These are phyloP conservation scores for Etheostoma spectabile DNA, from an alignment of 2,113 vertebrate genomes.

Conservation along the genomic window DNA sequence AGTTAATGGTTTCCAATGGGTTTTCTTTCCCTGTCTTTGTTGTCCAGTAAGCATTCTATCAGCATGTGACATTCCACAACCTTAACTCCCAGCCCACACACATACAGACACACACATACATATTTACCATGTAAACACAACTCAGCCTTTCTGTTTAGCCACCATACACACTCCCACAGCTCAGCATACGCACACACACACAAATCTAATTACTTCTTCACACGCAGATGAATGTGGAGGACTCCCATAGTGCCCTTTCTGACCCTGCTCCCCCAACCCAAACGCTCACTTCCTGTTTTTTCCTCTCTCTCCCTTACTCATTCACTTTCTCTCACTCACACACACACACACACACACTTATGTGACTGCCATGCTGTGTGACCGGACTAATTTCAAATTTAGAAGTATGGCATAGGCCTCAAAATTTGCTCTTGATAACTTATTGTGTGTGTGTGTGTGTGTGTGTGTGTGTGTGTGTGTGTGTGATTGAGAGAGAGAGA, in stretches of 20 bases:
- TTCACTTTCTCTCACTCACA: conserved; percentile 8
- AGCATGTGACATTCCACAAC: conserved; percentile 81
- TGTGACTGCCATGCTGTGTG: too few relatives aligned
- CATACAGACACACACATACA: conserved; percentile 48
- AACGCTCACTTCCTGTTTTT: conserved; percentile 69
- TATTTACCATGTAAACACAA: conserved; percentile 83
- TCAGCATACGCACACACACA: conserved; percentile 51
- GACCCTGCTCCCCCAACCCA: conserved; percentile 54
- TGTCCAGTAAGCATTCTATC: conserved; percentile 74
- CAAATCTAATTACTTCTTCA: conserved; percentile 73
- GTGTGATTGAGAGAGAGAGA: not conserved
- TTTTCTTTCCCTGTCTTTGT: conserved; percentile 65
- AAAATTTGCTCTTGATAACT: not conserved
- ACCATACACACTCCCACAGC: conserved; percentile 73
- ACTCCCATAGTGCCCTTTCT: conserved; percentile 68
- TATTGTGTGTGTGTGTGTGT: too few relatives aligned
- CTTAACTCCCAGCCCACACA: conserved; percentile 64
- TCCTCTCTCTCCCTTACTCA: conserved; percentile 8
- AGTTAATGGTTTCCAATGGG: conserved; percentile 52
- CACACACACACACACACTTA: not conserved
- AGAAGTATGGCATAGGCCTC: not conserved
- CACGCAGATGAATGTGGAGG: conserved; percentile 64
- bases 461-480: too few relatives aligned
- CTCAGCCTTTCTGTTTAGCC: conserved; percentile 78
- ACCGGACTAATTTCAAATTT: too few relatives aligned